Conservation (phyloP, 2,113 vertebrate genomes). For the Lontra canadensis region DNA sequence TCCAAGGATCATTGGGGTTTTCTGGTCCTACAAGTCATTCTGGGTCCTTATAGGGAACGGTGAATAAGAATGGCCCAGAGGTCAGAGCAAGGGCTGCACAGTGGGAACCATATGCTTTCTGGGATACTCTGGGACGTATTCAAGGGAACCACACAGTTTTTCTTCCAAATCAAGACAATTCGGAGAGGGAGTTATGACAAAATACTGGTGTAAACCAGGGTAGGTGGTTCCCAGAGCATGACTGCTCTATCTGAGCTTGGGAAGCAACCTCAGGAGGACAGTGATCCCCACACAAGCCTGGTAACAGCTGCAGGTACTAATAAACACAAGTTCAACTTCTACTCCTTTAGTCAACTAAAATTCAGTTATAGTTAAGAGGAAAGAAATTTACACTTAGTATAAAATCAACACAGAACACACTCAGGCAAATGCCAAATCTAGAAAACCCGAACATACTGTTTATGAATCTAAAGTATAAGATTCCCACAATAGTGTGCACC, state of each 20-base stretch:
- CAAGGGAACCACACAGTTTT: not conserved
- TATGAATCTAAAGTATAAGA: not conserved
- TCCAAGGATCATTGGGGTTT: not conserved
- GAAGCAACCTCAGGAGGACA: not conserved
- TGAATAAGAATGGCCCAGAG: not conserved
- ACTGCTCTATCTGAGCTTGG: not conserved
- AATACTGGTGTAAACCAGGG: not conserved
- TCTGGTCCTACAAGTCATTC: not conserved
- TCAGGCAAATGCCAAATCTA: conserved; percentile 19
- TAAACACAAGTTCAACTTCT: not conserved
- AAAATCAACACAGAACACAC: not conserved
- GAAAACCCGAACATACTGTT: conserved; percentile 18
- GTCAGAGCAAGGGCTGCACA: not conserved
- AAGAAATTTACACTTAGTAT: not conserved
- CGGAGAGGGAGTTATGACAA: not conserved
- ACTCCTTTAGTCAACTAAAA: not conserved
- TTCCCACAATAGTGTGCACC: not conserved
- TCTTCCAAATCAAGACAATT: not conserved
- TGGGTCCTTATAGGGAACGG: not conserved
- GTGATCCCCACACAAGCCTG: rapidly evolving
- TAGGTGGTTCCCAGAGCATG: not conserved
- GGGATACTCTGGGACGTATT: not conserved
- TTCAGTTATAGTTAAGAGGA: not conserved
- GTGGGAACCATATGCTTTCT: not conserved
- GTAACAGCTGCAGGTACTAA: not conserved